Conservation (phyloP, 64 coral and sea anemone genomes). For the Montipora sp. region DNA sequence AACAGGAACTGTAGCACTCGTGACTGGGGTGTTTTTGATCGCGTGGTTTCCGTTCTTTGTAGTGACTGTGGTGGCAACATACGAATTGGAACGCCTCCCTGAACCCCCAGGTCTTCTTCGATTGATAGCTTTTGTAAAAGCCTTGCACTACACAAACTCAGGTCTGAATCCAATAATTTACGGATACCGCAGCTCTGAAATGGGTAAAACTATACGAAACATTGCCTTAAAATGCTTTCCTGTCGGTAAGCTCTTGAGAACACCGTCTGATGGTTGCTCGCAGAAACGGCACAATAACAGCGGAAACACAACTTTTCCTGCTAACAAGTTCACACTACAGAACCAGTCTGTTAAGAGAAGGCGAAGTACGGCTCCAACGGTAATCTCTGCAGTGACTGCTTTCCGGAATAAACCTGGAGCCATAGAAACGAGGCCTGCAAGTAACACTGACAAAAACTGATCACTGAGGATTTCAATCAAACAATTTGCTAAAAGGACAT, state of each 20-base stretch:
- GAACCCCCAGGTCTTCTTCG: neutral
- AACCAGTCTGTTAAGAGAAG: neutral
- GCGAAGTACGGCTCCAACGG: neutral
- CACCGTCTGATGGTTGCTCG: neutral
- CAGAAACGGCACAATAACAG: neutral
- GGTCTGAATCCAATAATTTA: constrained; percentile 72
- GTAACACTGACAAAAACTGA: neutral
- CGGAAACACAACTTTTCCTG: neutral
- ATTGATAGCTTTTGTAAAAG: constrained; percentile 50
- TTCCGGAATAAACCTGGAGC: neutral
- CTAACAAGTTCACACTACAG: neutral
- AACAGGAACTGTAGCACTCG: constrained; percentile 47
- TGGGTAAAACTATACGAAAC: constrained; percentile 24
- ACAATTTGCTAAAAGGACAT: no score
- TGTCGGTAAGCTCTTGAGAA: neutral
- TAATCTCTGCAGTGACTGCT: neutral
- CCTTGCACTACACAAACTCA: constrained; percentile 67
- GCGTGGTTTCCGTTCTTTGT: constrained; percentile 71
- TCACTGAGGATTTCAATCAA: no score
- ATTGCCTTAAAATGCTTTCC: neutral
- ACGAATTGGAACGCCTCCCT: constrained; percentile 38
- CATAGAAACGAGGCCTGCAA: neutral
- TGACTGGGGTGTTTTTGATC: constrained; percentile 71
- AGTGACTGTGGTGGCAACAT: constrained; percentile 47
- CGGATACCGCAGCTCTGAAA: constrained; percentile 57